Evolutionary conservation across 2,797 vertebrate genomes (phyloP).

Genomic region (Toxotes lorentzi): DNA sequence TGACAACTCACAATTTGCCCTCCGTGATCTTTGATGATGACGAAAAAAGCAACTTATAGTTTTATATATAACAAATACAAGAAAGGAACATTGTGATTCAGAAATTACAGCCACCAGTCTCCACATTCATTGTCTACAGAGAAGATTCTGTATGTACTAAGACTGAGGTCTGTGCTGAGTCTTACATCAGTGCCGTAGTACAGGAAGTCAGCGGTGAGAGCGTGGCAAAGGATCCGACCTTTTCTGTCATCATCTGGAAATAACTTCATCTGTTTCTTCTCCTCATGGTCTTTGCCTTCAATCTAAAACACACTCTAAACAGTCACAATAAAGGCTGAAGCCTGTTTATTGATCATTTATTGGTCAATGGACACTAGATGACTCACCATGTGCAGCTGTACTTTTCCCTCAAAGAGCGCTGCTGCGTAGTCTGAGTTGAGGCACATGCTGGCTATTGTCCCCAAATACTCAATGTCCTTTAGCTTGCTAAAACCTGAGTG

Average conservation of each 20-base stretch:
- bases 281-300: constrained; percentile 89
- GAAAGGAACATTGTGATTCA: neutral
- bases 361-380: neutral
- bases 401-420: constrained; percentile 96
- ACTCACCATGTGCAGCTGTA: constrained; percentile 96
- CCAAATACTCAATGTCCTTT: constrained; percentile 95
- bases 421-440: constrained; percentile 96
- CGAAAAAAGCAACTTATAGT: neutral
- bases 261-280: constrained; percentile 94
- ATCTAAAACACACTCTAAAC: constrained; percentile 84
- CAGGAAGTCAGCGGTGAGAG: constrained; percentile 94
- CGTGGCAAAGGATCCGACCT: constrained; percentile 92
- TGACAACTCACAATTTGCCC: neutral
- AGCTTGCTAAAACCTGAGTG: constrained; percentile 89
- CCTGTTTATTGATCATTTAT: neutral
- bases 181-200: constrained; percentile 96
- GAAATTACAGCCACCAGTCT: no score
- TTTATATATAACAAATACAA: neutral
- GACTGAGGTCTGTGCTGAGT: constrained; percentile 23
- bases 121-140: neutral
- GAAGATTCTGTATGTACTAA: neutral
- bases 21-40: neutral
- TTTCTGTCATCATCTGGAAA: constrained; percentile 92
- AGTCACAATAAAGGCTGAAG: neutral
- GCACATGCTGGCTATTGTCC: constrained; percentile 92